These are phyloP conservation scores for Serilophus lunatus DNA, from an alignment of 2,113 vertebrate genomes.

Conservation along the genomic window DNA sequence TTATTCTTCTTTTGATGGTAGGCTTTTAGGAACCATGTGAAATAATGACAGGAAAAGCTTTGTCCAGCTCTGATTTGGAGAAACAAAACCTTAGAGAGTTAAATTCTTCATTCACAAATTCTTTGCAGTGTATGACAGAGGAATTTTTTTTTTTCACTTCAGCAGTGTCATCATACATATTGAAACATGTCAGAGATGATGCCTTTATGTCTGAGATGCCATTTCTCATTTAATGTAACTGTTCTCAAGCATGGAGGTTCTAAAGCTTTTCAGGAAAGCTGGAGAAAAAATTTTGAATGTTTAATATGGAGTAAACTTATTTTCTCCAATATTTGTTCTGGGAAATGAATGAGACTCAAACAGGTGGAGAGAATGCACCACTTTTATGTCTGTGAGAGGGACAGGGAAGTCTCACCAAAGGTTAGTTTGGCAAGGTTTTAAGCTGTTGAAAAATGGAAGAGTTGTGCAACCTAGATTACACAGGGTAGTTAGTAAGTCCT, in stretches of 20 bases:
- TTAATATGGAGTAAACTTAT: not conserved
- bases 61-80: not conserved
- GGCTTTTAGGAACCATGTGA: not conserved
- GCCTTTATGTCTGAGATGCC: not conserved
- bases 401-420: not conserved
- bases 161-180: not conserved
- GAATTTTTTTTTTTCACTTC: not conserved
- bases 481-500: not conserved
- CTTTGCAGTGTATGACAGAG: not conserved
- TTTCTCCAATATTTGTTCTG: not conserved
- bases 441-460: not conserved
- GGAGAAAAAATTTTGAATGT: not conserved
- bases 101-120: not conserved
- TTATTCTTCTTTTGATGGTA: not conserved
- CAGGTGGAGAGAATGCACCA: not conserved
- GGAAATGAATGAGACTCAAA: not conserved
- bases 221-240: not conserved
- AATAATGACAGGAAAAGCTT: not conserved
- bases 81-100: not conserved
- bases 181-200: not conserved
- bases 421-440: constrained; percentile 15
- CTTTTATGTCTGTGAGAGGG: not conserved
- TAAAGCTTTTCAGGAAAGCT: not conserved
- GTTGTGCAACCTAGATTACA: constrained; percentile 25
- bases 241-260: not conserved